These are phyloP conservation scores for Ecliptopera silaceata DNA, from an alignment of 2,888 invertebrate genomes.

Conservation along the genomic window DNA sequence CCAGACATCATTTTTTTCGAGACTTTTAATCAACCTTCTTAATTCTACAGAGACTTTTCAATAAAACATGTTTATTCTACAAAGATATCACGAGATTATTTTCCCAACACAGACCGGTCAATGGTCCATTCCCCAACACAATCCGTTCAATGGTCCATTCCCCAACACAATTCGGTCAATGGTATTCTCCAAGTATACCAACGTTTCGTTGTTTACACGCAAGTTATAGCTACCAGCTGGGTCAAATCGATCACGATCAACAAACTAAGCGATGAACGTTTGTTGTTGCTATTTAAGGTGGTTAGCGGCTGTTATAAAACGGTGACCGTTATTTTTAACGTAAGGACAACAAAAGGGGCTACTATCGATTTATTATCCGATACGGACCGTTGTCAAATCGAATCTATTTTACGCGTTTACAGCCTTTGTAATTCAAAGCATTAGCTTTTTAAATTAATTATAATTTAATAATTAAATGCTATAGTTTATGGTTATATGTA, in stretches of 20 bases:
- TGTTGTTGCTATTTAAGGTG: slow-evolving; percentile 7
- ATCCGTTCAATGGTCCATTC: background rate
- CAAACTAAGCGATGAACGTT: slow-evolving; percentile 23
- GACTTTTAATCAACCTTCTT: no score
- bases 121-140: background rate
- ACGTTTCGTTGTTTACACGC: slow-evolving; percentile 29
- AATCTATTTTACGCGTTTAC: no score
- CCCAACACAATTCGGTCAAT: background rate
- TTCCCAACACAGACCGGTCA: background rate
- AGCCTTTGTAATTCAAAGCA: no score
- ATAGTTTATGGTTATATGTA: no score
- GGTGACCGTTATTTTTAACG: slow-evolving; percentile 1
- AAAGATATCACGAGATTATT: slow-evolving; percentile 16
- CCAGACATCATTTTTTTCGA: no score
- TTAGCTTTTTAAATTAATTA: no score
- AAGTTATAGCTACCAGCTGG: slow-evolving; percentile 36
- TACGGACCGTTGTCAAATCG: no score
- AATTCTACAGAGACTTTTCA: no score
- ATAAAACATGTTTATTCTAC: background rate
- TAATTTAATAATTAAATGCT: no score
- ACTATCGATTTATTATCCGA: no score
- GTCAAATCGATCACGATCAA: slow-evolving; percentile 34
- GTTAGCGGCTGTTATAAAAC: background rate
- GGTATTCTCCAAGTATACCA: background rate
- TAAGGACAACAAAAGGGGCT: no score